Evolutionary conservation across 2,888 invertebrate species (phyloP).

Genomic region (Lepidocyrtoides sp.): DNA sequence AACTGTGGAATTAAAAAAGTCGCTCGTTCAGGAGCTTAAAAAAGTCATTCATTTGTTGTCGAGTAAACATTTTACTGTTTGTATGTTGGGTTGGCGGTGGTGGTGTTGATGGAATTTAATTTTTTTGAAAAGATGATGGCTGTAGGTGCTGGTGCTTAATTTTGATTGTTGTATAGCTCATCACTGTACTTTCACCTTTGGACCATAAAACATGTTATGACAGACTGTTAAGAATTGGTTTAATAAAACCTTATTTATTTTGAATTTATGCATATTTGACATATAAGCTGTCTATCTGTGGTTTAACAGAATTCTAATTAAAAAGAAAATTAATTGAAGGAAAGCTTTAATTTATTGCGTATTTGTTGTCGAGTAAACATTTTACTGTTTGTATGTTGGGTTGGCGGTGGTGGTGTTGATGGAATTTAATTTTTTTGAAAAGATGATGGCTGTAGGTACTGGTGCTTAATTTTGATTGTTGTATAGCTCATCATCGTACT

Average conservation of each 20-base stretch:
- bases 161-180: neutral
- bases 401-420: neutral
- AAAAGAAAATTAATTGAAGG: too few species aligned
- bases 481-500: too few species aligned
- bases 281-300: too few species aligned
- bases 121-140: neutral
- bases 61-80: neutral
- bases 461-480: neutral
- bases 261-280: too few species aligned
- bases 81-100: too few species aligned
- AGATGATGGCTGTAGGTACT: neutral
- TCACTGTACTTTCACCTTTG: too few species aligned
- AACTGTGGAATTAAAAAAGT: neutral
- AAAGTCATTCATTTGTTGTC: slow-evolving; percentile 30
- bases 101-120: slow-evolving; percentile 3
- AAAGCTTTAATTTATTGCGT: too few species aligned
- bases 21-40: neutral
- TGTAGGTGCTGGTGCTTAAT: neutral
- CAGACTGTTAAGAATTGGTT: too few species aligned
- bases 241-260: too few species aligned
- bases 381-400: too few species aligned
- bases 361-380: neutral
- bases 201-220: too few species aligned
- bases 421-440: slow-evolving; percentile 26
- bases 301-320: too few species aligned